A percentile compares a stretch with the other conserved stretches of the same genome.
These are phyloP conservation scores for Archips xylosteana DNA, from an alignment of 2,888 invertebrate species.

Conservation along the genomic window DNA sequence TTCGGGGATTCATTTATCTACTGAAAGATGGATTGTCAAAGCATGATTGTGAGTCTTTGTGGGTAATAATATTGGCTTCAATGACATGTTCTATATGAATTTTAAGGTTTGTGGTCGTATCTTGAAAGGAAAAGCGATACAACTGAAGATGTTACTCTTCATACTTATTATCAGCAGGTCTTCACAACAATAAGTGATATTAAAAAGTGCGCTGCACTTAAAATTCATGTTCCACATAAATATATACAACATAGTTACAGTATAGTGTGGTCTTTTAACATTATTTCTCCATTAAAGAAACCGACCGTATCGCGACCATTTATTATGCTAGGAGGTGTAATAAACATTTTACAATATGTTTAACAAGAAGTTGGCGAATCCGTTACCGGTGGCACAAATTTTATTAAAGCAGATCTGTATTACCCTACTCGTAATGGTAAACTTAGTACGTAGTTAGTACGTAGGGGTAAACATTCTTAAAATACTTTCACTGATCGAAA, in stretches of 20 bases:
- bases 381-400: background rate
- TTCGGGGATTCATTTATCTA: too few species aligned
- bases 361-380: constrained; percentile 2
- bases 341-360: constrained; percentile 26
- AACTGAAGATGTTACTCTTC: background rate
- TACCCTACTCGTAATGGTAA: constrained; percentile 19
- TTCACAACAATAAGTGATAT: background rate
- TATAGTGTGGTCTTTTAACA: constrained; percentile 15
- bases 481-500: too few species aligned
- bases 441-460: too few species aligned
- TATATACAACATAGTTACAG: too few species aligned
- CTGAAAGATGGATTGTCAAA: too few species aligned
- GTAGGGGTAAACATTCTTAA: too few species aligned
- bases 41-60: too few species aligned
- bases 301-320: constrained; percentile 17
- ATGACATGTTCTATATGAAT: too few species aligned
- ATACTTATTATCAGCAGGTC: background rate
- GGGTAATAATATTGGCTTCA: too few species aligned
- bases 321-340: constrained; percentile 19
- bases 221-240: constrained; percentile 1
- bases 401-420: constrained; percentile 41
- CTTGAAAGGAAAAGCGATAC: background rate
- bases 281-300: constrained; percentile 30
- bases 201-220: constrained; percentile 4
- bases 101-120: background rate